Evolutionary conservation across 2,113 vertebrate genomes (phyloP).

Genomic region (Macaca nemestrina): DNA sequence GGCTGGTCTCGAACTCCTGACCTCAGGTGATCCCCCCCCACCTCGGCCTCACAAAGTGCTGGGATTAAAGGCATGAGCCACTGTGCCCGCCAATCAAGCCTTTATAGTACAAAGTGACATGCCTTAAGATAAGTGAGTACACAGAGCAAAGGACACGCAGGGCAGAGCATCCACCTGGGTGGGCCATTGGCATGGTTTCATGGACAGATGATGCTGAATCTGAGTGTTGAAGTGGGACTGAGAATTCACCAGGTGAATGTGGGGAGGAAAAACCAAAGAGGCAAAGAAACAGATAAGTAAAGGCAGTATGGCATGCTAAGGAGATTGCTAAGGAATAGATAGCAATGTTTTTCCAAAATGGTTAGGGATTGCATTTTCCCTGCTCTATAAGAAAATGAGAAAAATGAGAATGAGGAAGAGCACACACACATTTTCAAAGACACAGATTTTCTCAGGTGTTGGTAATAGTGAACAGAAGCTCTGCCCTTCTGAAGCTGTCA

Average conservation of each 20-base stretch:
- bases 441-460: neutral
- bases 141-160: fast-evolving
- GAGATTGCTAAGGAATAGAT: neutral
- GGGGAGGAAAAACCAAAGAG: neutral
- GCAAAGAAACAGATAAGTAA: neutral
- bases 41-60: no score
- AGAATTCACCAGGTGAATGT: neutral
- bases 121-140: neutral
- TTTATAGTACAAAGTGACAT: fast-evolving
- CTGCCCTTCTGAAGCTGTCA: neutral
- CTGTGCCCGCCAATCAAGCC: no score
- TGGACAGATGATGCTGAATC: neutral
- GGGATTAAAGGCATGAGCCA: no score
- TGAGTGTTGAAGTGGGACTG: neutral
- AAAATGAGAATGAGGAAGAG: neutral
- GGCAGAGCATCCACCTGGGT: neutral
- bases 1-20: no score
- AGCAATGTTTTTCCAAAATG: neutral
- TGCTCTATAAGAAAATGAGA: neutral
- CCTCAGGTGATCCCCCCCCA: no score
- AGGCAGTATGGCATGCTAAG: no score
- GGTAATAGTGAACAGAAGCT: neutral
- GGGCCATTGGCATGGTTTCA: no score
- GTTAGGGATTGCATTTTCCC: neutral
- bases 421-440: neutral